Evolutionary conservation across 1,140 invertebrate genomes (phyloP).

Genomic region (Oryctes rhinoceros): DNA sequence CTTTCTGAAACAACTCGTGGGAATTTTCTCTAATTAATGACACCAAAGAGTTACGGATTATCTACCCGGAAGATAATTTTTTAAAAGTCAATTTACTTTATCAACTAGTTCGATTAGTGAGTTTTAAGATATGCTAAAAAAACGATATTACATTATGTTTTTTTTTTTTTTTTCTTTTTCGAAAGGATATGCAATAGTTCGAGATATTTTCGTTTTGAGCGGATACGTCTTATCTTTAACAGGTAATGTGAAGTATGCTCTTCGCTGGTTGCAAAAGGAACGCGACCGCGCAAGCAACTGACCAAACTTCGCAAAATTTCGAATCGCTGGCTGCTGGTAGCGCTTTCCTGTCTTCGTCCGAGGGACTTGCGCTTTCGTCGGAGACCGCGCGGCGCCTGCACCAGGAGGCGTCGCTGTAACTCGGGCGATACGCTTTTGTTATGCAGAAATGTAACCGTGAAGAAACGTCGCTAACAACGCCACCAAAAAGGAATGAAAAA

Average conservation of each 20-base stretch:
- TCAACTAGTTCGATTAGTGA: too few species aligned
- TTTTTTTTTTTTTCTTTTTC: too few species aligned
- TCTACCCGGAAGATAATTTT: too few species aligned
- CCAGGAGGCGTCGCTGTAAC: not conserved
- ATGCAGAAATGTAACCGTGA: not conserved
- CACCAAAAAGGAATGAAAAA: not conserved
- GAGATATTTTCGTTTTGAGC: not conserved
- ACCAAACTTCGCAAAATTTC: conserved; percentile 2
- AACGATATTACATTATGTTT: too few species aligned
- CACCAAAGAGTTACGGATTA: too few species aligned
- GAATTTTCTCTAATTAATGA: too few species aligned
- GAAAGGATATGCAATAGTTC: not conserved
- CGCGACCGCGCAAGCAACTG: not conserved
- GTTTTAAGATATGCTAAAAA: too few species aligned
- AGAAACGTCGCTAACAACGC: not conserved
- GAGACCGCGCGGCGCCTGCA: conserved; percentile 5
- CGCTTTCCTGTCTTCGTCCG: not conserved
- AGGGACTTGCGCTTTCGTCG: not conserved
- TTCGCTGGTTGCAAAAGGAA: not conserved
- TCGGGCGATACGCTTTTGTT: not conserved
- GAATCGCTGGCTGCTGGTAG: not conserved
- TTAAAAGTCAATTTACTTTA: too few species aligned
- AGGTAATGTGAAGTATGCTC: not conserved
- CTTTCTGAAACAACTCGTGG: too few species aligned
- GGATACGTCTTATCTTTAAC: not conserved